phyloP scores from a whole-genome alignment of 2,113 vertebrate genomes.

The Cygnus buccinator region DNA sequence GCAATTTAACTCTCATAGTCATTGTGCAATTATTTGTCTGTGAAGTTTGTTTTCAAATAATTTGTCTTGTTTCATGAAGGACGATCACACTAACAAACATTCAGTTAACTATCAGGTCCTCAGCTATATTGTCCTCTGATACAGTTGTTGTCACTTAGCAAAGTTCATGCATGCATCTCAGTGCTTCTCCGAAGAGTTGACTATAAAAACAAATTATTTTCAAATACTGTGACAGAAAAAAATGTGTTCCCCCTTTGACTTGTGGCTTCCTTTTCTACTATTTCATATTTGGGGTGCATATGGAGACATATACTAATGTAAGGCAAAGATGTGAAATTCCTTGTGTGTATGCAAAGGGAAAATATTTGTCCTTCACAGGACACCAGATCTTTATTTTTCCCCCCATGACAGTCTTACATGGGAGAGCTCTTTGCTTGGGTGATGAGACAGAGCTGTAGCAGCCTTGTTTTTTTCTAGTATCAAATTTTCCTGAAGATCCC shows the following conservation, averaged over 20 bases:
- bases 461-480: neutral
- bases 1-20: neutral
- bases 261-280: neutral
- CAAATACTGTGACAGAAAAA: neutral
- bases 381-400: neutral
- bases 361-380: neutral
- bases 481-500: neutral
- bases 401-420: rapidly evolving
- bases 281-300: neutral
- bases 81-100: neutral
- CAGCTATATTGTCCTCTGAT: neutral
- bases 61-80: neutral
- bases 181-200: neutral
- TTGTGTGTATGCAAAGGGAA: neutral
- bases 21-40: neutral
- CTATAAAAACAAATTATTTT: neutral
- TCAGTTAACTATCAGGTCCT: neutral
- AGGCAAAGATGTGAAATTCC: neutral
- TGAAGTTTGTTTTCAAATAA: neutral
- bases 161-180: neutral
- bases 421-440: neutral
- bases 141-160: neutral
- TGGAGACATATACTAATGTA: neutral
- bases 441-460: neutral
- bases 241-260: neutral